Evolutionary conservation across 2,113 vertebrate species (phyloP).

Genomic region (Dipodomys ordii): DNA sequence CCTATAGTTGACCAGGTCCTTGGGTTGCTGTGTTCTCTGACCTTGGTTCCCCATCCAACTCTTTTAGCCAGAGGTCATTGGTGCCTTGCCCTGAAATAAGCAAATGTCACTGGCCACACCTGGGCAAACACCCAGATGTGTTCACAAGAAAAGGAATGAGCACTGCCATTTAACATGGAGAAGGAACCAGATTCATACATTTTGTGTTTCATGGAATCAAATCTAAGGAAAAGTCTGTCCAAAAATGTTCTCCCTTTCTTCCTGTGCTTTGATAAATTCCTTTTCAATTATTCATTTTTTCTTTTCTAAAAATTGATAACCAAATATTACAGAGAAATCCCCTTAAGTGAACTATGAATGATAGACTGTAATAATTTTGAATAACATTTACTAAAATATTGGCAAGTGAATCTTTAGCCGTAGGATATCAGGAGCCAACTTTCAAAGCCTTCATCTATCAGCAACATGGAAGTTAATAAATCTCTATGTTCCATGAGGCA

Average conservation of each 20-base stretch:
- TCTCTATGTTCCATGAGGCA: background rate
- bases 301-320: conserved; percentile 29
- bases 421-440: background rate
- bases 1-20: background rate
- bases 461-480: background rate
- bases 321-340: conserved; percentile 26
- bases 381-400: background rate
- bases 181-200: background rate
- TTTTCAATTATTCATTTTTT: conserved; percentile 24
- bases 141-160: background rate
- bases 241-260: background rate
- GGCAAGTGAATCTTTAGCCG: background rate
- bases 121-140: background rate
- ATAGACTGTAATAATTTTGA: conserved; percentile 17
- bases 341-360: background rate
- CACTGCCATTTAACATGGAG: background rate
- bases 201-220: background rate
- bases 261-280: background rate
- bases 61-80: background rate
- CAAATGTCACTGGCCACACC: background rate
- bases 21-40: background rate
- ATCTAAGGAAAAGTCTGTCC: background rate
- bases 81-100: background rate
- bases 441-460: background rate
- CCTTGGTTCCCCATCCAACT: background rate